Conservation (phyloP, 2,888 invertebrate genomes). For the Drosophila emarginata region DNA sequence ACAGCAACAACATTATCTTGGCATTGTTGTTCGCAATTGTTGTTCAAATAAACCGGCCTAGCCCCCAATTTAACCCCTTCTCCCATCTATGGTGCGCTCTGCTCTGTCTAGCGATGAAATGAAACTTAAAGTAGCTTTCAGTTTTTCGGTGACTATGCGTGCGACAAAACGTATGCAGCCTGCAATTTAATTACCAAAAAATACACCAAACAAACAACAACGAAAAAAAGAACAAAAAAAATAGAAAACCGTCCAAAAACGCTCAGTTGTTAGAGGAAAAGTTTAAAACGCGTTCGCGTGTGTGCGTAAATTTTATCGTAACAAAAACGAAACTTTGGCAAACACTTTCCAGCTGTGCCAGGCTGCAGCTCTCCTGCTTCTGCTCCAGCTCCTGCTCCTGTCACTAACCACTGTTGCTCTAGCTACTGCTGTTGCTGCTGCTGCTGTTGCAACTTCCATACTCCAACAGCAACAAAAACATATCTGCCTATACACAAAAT, state of each 20-base stretch:
- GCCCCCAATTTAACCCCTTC: constrained; percentile 8
- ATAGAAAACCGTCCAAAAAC: not conserved
- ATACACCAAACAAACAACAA: constrained; percentile 9
- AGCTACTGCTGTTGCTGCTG: not conserved
- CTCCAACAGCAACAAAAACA: not conserved
- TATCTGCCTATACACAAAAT: constrained; percentile 9
- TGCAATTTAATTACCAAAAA: constrained; percentile 57
- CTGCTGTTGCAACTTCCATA: not conserved
- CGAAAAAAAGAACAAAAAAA: constrained; percentile 5
- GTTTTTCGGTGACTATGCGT: constrained; percentile 71
- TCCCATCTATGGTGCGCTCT: constrained; percentile 17
- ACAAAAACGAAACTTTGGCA: constrained; percentile 6
- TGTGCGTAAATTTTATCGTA: constrained; percentile 15
- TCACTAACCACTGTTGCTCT: too few relatives aligned
- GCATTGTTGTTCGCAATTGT: constrained; percentile 73
- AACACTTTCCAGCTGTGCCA: constrained; percentile 16
- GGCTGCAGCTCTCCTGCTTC: not conserved
- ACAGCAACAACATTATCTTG: constrained; percentile 56
- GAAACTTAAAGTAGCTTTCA: constrained; percentile 66
- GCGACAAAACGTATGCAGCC: constrained; percentile 69
- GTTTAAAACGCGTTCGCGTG: constrained; percentile 45
- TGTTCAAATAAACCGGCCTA: constrained; percentile 73
- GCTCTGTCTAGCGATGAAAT: constrained; percentile 31
- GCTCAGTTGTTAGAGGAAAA: constrained; percentile 17
- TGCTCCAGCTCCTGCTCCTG: too few relatives aligned